These are phyloP conservation scores for Amblyraja radiata DNA, from an alignment of 2,797 vertebrate species.

Conservation along the genomic window DNA sequence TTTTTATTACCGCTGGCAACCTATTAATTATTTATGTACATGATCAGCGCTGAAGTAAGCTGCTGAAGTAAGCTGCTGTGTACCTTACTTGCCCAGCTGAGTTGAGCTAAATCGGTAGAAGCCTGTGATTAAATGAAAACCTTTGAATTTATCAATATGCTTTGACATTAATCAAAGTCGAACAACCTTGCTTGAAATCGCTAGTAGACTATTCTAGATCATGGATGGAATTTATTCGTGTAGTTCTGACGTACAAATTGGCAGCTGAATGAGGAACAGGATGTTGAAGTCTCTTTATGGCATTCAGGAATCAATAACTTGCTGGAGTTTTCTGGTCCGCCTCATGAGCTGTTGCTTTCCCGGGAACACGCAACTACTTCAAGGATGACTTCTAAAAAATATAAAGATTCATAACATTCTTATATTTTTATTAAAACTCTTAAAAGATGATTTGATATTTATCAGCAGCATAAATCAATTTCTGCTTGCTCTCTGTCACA, in stretches of 20 bases:
- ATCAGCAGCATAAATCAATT: too few species aligned
- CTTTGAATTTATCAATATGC: neutral
- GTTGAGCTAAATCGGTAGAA: neutral
- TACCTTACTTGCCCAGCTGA: neutral
- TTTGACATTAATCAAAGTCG: neutral
- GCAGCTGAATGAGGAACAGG: neutral
- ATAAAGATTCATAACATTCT: too few species aligned
- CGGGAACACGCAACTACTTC: too few species aligned
- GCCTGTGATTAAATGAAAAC: neutral
- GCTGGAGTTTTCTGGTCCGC: neutral
- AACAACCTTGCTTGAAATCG: neutral
- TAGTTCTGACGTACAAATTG: neutral
- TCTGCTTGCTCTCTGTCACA: too few species aligned
- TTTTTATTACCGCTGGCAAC: conserved; percentile 26
- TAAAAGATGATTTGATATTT: too few species aligned
- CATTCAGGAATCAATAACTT: neutral
- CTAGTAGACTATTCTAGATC: neutral
- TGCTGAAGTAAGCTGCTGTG: neutral
- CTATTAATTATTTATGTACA: conserved; percentile 35
- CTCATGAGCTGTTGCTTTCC: neutral
- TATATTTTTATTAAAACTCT: too few species aligned
- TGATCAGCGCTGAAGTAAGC: neutral
- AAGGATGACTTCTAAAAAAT: too few species aligned
- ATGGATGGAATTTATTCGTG: neutral
- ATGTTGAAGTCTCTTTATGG: conserved; percentile 1